Conservation (phyloP, 2,797 vertebrate genomes). For the Apogon talboti region DNA sequence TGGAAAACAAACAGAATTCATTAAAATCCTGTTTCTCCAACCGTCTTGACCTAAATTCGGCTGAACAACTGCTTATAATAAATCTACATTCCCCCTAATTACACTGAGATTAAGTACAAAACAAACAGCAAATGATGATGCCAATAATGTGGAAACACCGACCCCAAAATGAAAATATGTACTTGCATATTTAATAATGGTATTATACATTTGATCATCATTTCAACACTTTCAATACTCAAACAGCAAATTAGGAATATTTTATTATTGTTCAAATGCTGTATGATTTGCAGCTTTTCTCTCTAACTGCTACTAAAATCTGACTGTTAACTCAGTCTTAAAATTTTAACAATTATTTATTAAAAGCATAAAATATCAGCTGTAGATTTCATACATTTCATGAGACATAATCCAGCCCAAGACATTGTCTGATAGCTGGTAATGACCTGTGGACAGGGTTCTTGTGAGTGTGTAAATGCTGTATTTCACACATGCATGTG, state of each 20-base stretch:
- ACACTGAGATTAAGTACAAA: conserved; percentile 6
- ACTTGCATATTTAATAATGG: neutral
- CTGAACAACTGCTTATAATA: too few species aligned
- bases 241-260: too few species aligned
- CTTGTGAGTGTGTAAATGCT: conserved; percentile 26
- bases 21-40: conserved; percentile 6
- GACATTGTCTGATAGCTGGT: conserved; percentile 3
- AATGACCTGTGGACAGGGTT: conserved; percentile 15
- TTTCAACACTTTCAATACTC: too few species aligned
- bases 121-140: neutral
- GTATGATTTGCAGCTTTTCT: too few species aligned
- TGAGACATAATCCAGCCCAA: neutral
- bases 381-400: conserved; percentile 1
- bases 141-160: neutral
- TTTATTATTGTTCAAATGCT: too few species aligned
- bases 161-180: neutral
- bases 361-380: neutral
- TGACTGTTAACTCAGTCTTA: neutral
- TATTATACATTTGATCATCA: neutral
- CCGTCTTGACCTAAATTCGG: neutral
- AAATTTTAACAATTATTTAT: conserved; percentile 8
- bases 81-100: conserved; percentile 4
- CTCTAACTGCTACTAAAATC: too few species aligned
- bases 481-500: conserved; percentile 3
- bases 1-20: conserved; percentile 5